Percentiles rank a stretch among this genome's conserved stretches.
phyloP scores from a whole-genome alignment of 2,888 invertebrate species.

The Brassicogethes aeneus region DNA sequence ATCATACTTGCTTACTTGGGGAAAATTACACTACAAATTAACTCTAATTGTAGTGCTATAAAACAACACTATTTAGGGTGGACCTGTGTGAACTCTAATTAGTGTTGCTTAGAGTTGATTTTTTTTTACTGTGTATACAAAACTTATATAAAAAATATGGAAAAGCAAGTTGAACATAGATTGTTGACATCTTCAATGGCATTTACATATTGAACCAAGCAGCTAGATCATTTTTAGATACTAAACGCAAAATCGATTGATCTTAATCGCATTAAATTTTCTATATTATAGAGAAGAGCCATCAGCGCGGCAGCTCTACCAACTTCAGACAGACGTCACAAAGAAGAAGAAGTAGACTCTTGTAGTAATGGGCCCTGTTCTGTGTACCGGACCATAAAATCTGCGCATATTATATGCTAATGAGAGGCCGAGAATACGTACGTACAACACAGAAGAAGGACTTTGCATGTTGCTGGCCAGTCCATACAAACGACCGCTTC shows the following conservation, averaged over 20 bases:
- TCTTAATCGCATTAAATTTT: background rate
- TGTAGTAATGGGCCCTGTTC: slow-evolving; percentile 15
- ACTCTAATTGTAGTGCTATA: no score
- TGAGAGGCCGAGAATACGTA: slow-evolving; percentile 2
- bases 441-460: no score
- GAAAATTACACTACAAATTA: no score
- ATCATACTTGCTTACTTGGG: no score
- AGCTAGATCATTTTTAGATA: background rate
- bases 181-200: no score
- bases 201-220: no score
- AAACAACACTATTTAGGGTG: no score
- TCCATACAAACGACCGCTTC: slow-evolving; percentile 1
- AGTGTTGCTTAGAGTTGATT: no score
- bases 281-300: background rate
- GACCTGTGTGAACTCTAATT: no score
- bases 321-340: slow-evolving; percentile 16
- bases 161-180: no score
- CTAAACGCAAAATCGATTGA: background rate
- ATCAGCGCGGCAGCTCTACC: background rate
- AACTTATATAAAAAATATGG: no score
- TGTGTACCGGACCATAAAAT: slow-evolving; percentile 14
- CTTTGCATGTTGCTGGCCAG: slow-evolving; percentile 2
- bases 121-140: no score
- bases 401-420: slow-evolving; percentile 3
- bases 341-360: slow-evolving; percentile 15